Base-by-base conservation (phyloP, 1,140 invertebrate species). In the Plectrocnemia conspersa region DNA sequence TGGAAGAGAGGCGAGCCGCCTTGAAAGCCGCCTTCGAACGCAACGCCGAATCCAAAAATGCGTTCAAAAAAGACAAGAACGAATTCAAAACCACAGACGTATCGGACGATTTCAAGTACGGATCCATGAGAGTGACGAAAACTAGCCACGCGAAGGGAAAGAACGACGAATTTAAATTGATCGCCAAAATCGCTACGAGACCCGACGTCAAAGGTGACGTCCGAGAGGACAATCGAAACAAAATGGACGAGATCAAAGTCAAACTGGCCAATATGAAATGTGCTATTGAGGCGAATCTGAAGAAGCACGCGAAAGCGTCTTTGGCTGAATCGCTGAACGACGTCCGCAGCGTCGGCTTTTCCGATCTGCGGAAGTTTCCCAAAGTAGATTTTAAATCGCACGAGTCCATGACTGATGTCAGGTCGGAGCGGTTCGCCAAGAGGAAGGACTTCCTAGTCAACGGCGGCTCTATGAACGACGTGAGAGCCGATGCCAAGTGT, bases 401-500 rank as follows among this genome's bases (percentile, higher is more conserved):
- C 24, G 47, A 48, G 36, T 50, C 46, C 2, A 23, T 56, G 24
- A 56, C 33, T 18, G 47, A 56, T 47, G 33, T 56, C 29, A 29
- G 42, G 7, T 36, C 55, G 36, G 7, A 13, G 19, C 7, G 41
- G 11, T 40, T 50, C 23, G 24, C 47, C n/a, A 54, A 54, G 21
- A 15, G 53, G 49, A 22, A 27, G 29, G 25, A 47, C 22, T 13
- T 36, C 38, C 11, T 27, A 32, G 9, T 41, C 38, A n/a, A 35
- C 11, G 19, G 33, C n/a, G 47, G 40, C 22, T 48, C 45, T 7
- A 45, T 38, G 52, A 50, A 49, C 19, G 52, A 59, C 21, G 36
- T 55, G 9, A 44, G 57, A 47, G 27, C 18, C 3, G 27, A 46
- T 29, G 59, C 69, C 71, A 65, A 69, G 66, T 64, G 70, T 72